Evolutionary conservation across 1,140 invertebrate genomes (phyloP).

Genomic region (Planococcus citri): DNA sequence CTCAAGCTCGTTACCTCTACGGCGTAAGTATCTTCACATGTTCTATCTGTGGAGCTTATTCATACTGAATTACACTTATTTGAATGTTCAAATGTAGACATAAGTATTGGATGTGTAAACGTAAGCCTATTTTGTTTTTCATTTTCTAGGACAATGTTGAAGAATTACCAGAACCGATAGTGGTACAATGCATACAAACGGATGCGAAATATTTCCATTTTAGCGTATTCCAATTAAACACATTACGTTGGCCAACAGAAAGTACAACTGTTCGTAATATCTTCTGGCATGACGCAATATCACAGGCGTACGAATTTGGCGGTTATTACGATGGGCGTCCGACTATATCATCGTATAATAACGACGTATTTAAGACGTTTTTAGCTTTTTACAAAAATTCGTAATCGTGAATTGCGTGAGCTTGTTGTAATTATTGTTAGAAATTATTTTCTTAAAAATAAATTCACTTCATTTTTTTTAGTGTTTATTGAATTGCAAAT

Average conservation of each 20-base stretch:
- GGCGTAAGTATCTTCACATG: conserved; percentile 40
- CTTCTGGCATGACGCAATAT: conserved; percentile 54
- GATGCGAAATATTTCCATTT: conserved; percentile 64
- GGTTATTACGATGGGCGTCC: conserved; percentile 48
- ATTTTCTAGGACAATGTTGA: conserved; percentile 42
- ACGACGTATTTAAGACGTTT: conserved; percentile 59
- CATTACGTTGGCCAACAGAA: conserved; percentile 41
- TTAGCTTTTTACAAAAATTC: conserved; percentile 56
- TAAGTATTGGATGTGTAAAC: neutral
- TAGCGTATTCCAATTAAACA: conserved; percentile 74
- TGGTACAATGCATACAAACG: conserved; percentile 64
- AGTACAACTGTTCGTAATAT: conserved; percentile 56
- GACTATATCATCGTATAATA: conserved; percentile 56
- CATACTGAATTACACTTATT: neutral
- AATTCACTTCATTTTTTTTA: too few species aligned
- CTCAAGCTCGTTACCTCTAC: conserved; percentile 55
- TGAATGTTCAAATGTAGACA: neutral
- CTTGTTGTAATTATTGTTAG: too few species aligned
- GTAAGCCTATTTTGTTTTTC: neutral
- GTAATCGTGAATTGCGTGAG: too few species aligned
- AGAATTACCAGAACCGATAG: conserved; percentile 59
- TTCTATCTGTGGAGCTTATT: conserved; percentile 18
- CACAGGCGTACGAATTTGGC: conserved; percentile 54
- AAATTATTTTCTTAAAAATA: too few species aligned
- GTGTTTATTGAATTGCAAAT: too few species aligned